Evolutionary conservation across 1,140 invertebrate species (phyloP).

Genomic region (Lerema accius): DNA sequence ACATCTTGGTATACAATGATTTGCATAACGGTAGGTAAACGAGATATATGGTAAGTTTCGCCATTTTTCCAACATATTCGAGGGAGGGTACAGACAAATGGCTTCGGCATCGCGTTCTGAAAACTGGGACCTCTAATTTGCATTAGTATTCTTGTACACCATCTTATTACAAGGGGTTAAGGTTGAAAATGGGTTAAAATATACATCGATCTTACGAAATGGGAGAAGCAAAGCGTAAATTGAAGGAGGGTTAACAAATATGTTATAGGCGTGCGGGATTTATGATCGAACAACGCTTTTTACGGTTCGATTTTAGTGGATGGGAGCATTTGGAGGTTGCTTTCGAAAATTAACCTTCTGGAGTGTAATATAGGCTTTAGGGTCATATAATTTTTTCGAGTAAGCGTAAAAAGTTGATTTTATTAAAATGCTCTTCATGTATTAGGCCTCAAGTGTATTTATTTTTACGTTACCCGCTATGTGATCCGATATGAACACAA

Average conservation of each 20-base stretch:
- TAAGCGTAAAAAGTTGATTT: too few relatives aligned
- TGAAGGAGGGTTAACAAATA: conserved; percentile 62
- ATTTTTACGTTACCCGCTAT: too few relatives aligned
- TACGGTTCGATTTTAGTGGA: conserved; percentile 22
- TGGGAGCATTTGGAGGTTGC: background rate
- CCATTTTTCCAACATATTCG: conserved; percentile 65
- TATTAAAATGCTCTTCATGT: too few relatives aligned
- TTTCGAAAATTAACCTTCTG: conserved; percentile 11
- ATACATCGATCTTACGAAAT: conserved; percentile 22
- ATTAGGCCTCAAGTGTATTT: too few relatives aligned
- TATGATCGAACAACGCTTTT: conserved; percentile 42
- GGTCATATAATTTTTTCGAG: too few relatives aligned
- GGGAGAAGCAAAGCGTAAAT: conserved; percentile 41
- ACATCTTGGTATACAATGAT: conserved; percentile 40
- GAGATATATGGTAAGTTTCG: conserved; percentile 63
- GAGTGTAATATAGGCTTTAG: too few relatives aligned
- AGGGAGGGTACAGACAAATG: conserved; percentile 68
- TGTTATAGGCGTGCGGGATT: conserved; percentile 53
- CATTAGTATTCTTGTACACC: conserved; percentile 38
- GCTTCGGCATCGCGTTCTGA: conserved; percentile 52
- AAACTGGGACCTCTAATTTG: conserved; percentile 60
- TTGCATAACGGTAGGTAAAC: conserved; percentile 61
- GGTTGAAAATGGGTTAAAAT: conserved; percentile 29
- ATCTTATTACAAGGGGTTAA: conserved; percentile 35
- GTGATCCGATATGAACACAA: too few relatives aligned